phyloP scores from a whole-genome alignment of 2,113 vertebrate species.

The Clinocottus analis region DNA sequence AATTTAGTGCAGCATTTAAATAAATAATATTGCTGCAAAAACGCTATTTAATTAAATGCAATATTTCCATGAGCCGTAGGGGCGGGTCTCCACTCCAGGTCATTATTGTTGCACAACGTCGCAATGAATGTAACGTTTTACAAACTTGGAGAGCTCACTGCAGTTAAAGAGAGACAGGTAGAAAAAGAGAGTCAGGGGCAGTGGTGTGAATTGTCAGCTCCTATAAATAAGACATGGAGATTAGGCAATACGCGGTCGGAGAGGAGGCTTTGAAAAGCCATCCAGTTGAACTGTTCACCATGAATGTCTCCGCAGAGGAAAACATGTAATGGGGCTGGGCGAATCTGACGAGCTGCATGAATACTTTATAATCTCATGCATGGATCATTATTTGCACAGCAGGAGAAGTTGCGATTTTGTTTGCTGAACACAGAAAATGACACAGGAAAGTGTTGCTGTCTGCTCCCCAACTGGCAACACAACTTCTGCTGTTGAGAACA shows the following conservation, averaged over 20 bases:
- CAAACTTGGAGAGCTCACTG: slow-evolving; percentile 6
- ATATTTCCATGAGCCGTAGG: slow-evolving; percentile 36
- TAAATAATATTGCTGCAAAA: slow-evolving; percentile 57
- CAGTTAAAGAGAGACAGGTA: neutral
- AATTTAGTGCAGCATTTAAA: slow-evolving; percentile 61
- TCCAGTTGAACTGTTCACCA: slow-evolving; percentile 14
- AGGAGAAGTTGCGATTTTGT: neutral
- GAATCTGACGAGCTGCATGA: slow-evolving; percentile 29
- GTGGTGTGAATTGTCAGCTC: neutral
- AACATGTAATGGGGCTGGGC: slow-evolving; percentile 31
- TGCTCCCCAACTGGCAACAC: neutral
- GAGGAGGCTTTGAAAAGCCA: neutral
- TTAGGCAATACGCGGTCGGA: slow-evolving; percentile 7
- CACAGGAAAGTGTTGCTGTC: neutral
- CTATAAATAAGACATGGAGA: slow-evolving; percentile 32
- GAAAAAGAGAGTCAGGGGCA: slow-evolving; percentile 1
- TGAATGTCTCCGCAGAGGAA: slow-evolving; percentile 16
- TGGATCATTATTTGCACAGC: slow-evolving; percentile 36
- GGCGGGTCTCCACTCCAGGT: slow-evolving; percentile 11
- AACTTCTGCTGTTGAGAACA: neutral
- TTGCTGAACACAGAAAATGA: slow-evolving; percentile 8
- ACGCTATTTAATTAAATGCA: slow-evolving; percentile 51
- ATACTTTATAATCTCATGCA: slow-evolving; percentile 46
- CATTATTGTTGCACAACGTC: slow-evolving; percentile 36
- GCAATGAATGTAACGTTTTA: slow-evolving; percentile 24